Conservation (phyloP, 1,140 invertebrate genomes). For the Andrena cerasifolii region DNA sequence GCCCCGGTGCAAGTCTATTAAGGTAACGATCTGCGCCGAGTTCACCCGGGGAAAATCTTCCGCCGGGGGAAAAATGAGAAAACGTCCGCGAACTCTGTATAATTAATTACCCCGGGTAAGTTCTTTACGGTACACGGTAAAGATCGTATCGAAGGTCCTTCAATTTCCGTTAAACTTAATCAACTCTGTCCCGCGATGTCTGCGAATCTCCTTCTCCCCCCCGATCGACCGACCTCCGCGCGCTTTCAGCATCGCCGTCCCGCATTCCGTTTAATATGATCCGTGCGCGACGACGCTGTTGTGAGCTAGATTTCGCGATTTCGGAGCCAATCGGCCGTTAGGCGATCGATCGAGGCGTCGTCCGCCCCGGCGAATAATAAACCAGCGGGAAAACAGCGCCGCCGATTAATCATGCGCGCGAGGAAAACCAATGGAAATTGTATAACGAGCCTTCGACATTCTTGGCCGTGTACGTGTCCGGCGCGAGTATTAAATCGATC, state of each 20-base stretch:
- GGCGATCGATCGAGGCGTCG: slow-evolving; percentile 23
- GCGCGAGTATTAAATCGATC: no score
- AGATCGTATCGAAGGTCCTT: slow-evolving; percentile 47
- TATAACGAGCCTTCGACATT: slow-evolving; percentile 46
- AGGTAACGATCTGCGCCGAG: slow-evolving; percentile 23
- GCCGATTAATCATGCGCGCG: slow-evolving; percentile 53
- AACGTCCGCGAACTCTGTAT: slow-evolving; percentile 44
- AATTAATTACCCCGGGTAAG: slow-evolving; percentile 45
- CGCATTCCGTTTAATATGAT: slow-evolving; percentile 37
- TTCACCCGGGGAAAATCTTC: slow-evolving; percentile 19
- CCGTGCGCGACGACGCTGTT: slow-evolving; percentile 16
- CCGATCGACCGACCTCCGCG: slow-evolving; percentile 20
- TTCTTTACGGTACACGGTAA: slow-evolving; percentile 42
- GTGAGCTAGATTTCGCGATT: slow-evolving; percentile 44
- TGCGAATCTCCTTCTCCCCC: slow-evolving; percentile 13
- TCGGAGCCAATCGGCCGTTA: slow-evolving; percentile 43
- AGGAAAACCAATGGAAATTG: slow-evolving; percentile 37
- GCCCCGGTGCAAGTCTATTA: slow-evolving; percentile 18
- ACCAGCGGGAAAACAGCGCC: slow-evolving; percentile 51
- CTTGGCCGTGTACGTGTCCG: no score
- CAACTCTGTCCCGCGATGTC: slow-evolving; percentile 33
- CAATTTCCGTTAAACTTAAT: slow-evolving; percentile 39
- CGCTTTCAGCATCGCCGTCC: slow-evolving; percentile 8
- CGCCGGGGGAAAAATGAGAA: slow-evolving; percentile 36
- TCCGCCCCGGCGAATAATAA: slow-evolving; percentile 37